Base-by-base conservation (phyloP, 1,140 invertebrate species). In the Drosophila carrolli region DNA sequence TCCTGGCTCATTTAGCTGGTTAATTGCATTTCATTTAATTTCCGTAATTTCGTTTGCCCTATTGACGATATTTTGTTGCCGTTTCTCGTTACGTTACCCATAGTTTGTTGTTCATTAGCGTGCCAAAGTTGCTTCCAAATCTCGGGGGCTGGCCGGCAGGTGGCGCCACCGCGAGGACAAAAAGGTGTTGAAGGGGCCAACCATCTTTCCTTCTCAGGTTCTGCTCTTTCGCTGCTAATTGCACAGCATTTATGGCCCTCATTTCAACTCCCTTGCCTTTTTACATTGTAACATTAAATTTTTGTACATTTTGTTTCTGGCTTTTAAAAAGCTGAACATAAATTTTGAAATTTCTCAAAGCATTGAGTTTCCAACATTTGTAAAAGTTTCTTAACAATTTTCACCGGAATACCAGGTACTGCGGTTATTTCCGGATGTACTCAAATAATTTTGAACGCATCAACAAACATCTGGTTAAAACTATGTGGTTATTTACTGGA, bases 1-100 rank as follows among this genome's bases (percentile, higher is more conserved):
- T 50, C 27, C 35, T 56, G n/a, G 72, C 75, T 71, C 75, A 73
- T 83, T 88, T 83, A 71, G 67, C 78, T 68, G 77, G 72, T 79
- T 86, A 88, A 86, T 86, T 86, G 83, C 83, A 83, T 83, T 86
- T 77, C 75, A 66, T 70, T 85, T 66, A 48, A 66, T 75, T 67
- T 66, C 72, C 37, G 72, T 66, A 66, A 59, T 66, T 75, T 75
- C 73, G 58, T 51, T 54, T 51, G 59, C 77, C 46, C 48, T 66
- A 74, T 81, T 74, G 67, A 54, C 59, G 48, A 73, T 62, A 84
- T 84, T 84, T 56, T 62, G 72, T 76, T 79, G 75, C 67, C 60
- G 53, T 63, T 71, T 50, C 43, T 47, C 37, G 40, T 29, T 27
- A 32, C 50, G 46, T 61, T 40, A 6, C n/a, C 40, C 32, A 59